phyloP scores from a whole-genome alignment of 2,888 invertebrate species.

The Pseudococcus viburni region DNA sequence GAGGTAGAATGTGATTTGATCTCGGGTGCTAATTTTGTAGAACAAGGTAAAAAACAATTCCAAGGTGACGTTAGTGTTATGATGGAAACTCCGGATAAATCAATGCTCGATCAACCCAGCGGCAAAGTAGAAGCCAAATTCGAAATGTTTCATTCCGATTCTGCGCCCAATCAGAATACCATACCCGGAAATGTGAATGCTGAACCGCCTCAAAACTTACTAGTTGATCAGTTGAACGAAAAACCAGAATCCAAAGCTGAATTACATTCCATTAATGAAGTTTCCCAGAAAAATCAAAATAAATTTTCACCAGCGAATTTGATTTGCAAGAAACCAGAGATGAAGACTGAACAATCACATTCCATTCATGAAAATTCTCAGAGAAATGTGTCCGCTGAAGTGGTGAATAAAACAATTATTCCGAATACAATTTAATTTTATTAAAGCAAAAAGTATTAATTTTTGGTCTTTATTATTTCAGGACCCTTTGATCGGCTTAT shows the following conservation, averaged over 20 bases:
- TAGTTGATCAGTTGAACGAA: not conserved
- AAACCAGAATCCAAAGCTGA: not conserved
- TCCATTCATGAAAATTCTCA: constrained; percentile 14
- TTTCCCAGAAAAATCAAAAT: not conserved
- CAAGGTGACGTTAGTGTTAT: not conserved
- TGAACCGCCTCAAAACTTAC: not conserved
- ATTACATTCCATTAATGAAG: not conserved
- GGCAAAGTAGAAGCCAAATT: not conserved
- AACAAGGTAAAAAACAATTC: not conserved
- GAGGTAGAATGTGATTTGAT: not conserved
- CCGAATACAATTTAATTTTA: not conserved
- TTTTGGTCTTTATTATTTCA: not conserved
- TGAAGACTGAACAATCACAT: constrained; percentile 15
- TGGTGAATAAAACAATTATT: not conserved
- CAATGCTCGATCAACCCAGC: not conserved
- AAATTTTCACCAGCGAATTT: not conserved
- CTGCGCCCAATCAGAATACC: not conserved
- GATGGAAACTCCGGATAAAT: not conserved
- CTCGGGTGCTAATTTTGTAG: not conserved
- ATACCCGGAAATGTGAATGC: not conserved
- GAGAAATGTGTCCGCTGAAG: constrained; percentile 12
- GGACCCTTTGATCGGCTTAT: constrained; percentile 18
- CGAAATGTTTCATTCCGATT: not conserved
- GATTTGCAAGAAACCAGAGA: constrained; percentile 8
- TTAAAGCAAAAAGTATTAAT: not conserved